Base-by-base conservation (phyloP, 1,140 invertebrate genomes). In the Charaxes varanes region DNA sequence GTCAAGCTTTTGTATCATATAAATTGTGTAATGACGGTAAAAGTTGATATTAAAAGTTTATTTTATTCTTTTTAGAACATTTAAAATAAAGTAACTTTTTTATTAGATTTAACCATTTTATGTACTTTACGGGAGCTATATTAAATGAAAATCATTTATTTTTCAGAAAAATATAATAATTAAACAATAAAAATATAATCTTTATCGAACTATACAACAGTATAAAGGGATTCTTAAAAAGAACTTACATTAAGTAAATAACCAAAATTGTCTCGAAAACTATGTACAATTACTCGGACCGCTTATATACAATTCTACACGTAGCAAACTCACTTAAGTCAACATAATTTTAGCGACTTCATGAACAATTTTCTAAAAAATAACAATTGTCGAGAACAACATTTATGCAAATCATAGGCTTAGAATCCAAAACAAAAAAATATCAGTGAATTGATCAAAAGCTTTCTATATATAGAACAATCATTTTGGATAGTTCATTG, bases 271-370 rank as follows among this genome's bases (percentile, higher is more conserved):
- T 56, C 35, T 62, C 47, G 30, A 62, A 66, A 62, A 44, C 34
- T 58, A 63, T 60, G 32, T 66, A 63, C 59, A 62, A n/a, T 52
- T 48, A 46, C 42, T 35, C 47, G 45, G 45, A 31, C 60, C 42
- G 46, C 40, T 44, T 64, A 96, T 94, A 82, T 89, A 89, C 48
- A 95, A 40, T 88, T 95, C 17, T 93, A 93, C 64, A 42, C 36
- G 45, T 51, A 23, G 28, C 44, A 26, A 34, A 41, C 16, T 27
- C 35, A 15, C 17, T 17, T 31, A 31, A 30, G 19, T 42, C 40
- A 42, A 42, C 40, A 49, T 37, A 40, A 49, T 37, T 36, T 30
- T 23, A 7, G 28, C 37, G 19, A 41, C 11, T 32, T 34, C 33
- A 15, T 43, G 7, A 35, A 21, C 19, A 22, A 19, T 21, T 8